These are phyloP conservation scores for Pungitius pungitius DNA, from an alignment of 2,113 vertebrate species.

Conservation along the genomic window DNA sequence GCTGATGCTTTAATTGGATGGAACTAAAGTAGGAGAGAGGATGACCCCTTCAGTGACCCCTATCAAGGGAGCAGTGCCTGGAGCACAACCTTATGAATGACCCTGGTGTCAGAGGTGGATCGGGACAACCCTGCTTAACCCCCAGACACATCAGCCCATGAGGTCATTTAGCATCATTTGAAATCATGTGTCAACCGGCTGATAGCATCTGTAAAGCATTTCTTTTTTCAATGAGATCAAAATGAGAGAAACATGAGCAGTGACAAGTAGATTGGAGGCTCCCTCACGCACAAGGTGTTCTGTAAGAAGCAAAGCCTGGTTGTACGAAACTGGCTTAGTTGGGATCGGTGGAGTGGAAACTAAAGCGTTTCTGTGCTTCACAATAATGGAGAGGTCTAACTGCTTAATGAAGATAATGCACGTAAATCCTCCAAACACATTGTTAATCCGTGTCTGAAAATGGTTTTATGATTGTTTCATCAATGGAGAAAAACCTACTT, in stretches of 20 bases:
- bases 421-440: not conserved
- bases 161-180: slow-evolving; percentile 74
- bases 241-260: slow-evolving; percentile 13
- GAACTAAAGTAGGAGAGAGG: slow-evolving; percentile 61
- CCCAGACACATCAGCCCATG: slow-evolving; percentile 67
- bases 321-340: not conserved
- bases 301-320: slow-evolving; percentile 11
- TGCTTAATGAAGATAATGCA: not conserved
- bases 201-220: slow-evolving; percentile 66
- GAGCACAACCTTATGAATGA: slow-evolving; percentile 72
- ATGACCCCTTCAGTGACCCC: slow-evolving; percentile 74
- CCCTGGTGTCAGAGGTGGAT: slow-evolving; percentile 80
- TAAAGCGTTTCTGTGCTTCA: not conserved
- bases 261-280: slow-evolving; percentile 41
- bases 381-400: not conserved
- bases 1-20: slow-evolving; percentile 69
- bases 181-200: slow-evolving; percentile 67
- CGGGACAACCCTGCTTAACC: slow-evolving; percentile 78
- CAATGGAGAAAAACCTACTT: not conserved
- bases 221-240: slow-evolving; percentile 39
- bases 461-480: not conserved
- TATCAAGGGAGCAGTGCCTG: slow-evolving; percentile 63
- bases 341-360: not conserved
- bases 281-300: slow-evolving; percentile 8
- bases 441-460: not conserved